phyloP scores from a whole-genome alignment of 2,113 vertebrate species.

The Hyperopisus bebe region DNA sequence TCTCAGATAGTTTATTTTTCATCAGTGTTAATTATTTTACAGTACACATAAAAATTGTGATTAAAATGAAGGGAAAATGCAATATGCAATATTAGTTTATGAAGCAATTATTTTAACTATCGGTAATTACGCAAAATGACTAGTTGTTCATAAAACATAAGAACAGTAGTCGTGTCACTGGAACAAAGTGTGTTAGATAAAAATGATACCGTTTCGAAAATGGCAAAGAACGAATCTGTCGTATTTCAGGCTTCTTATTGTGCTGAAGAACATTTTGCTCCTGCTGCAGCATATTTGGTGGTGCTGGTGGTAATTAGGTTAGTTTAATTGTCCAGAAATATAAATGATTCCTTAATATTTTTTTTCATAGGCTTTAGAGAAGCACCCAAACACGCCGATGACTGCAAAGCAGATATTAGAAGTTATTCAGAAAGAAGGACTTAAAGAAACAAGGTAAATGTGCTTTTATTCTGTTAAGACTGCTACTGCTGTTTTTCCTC shows the following conservation, averaged over 20 bases:
- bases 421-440: slow-evolving; percentile 80
- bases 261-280: background rate
- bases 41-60: background rate
- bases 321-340: background rate
- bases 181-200: background rate
- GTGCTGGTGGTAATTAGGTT: background rate
- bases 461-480: slow-evolving; percentile 54
- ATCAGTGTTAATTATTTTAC: background rate
- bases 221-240: background rate
- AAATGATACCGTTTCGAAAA: background rate
- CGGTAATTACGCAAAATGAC: background rate
- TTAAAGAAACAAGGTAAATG: slow-evolving; percentile 75
- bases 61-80: background rate
- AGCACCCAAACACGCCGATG: slow-evolving; percentile 76
- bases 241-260: background rate
- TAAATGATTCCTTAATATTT: background rate
- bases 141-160: background rate
- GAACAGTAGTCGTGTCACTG: background rate
- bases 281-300: background rate
- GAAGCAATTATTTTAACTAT: background rate
- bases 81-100: background rate
- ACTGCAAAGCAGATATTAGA: slow-evolving; percentile 79
- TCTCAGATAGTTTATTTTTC: background rate
- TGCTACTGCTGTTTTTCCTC: background rate
- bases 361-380: slow-evolving; percentile 67